These are phyloP conservation scores for Lacerta viridis DNA, from an alignment of 2,797 vertebrate species.

Conservation along the genomic window DNA sequence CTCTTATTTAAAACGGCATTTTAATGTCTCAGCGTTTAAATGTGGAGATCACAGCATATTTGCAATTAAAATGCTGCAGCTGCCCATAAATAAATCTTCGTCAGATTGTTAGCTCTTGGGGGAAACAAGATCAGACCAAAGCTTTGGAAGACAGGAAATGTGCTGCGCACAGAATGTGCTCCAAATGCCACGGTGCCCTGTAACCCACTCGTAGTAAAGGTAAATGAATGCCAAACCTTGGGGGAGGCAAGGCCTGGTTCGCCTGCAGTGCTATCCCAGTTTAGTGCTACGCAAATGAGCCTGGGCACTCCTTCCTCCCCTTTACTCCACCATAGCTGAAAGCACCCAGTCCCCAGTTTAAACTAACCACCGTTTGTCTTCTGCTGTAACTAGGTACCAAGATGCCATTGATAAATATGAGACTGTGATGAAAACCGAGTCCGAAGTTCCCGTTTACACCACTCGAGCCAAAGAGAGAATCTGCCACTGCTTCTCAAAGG, in stretches of 20 bases:
- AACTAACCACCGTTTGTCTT: background rate
- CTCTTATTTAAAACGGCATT: slow-evolving; percentile 42
- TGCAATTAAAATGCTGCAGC: slow-evolving; percentile 18
- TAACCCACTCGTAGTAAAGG: background rate
- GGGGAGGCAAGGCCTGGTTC: background rate
- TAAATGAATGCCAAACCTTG: background rate
- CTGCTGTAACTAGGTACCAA: slow-evolving; percentile 83
- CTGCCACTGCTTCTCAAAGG: slow-evolving; percentile 93
- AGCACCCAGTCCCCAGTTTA: background rate
- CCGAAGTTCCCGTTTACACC: slow-evolving; percentile 85
- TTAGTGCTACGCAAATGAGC: background rate
- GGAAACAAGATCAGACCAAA: slow-evolving; percentile 3
- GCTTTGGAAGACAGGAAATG: background rate
- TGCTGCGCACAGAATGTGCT: background rate
- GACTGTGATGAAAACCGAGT: slow-evolving; percentile 92
- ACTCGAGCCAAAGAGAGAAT: slow-evolving; percentile 92
- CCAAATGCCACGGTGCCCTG: slow-evolving; percentile 9
- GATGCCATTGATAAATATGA: slow-evolving; percentile 93
- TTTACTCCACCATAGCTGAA: background rate
- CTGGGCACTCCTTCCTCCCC: background rate
- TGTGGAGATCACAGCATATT: slow-evolving; percentile 28
- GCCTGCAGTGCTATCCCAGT: background rate
- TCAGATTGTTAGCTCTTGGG: slow-evolving; percentile 13
- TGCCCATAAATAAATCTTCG: slow-evolving; percentile 23
- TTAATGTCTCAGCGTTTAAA: slow-evolving; percentile 37